Conservation (phyloP, 2,888 invertebrate species). For the Adelphocoris suturalis region DNA sequence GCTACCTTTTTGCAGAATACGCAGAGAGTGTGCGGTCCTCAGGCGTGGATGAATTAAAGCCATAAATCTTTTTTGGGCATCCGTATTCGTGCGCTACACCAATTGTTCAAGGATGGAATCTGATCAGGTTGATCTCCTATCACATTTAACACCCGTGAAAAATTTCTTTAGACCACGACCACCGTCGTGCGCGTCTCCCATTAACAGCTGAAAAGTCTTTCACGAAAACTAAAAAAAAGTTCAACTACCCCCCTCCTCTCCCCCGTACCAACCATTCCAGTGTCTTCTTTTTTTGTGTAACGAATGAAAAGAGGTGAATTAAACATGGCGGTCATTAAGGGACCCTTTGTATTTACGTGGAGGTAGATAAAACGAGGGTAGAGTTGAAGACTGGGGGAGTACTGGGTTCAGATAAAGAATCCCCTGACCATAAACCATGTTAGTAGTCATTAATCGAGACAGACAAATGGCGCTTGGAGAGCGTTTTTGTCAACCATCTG, state of each 20-base stretch:
- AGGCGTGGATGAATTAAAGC: neutral
- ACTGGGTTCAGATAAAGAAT: conserved; percentile 50
- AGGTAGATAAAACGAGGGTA: conserved; percentile 45
- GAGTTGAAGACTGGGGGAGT: conserved; percentile 12
- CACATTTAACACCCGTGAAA: neutral
- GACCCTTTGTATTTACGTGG: conserved; percentile 48
- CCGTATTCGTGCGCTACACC: neutral
- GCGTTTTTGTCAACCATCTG: conserved; percentile 72
- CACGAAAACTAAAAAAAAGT: neutral
- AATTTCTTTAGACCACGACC: neutral
- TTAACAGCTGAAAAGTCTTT: neutral
- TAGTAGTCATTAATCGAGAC: conserved; percentile 71
- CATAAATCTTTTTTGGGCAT: neutral
- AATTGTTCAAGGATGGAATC: conserved; percentile 6
- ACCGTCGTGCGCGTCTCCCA: neutral
- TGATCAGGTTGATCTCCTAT: neutral
- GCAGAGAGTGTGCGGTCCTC: neutral
- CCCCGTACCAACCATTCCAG: neutral
- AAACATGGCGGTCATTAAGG: conserved; percentile 61
- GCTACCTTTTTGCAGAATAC: too few relatives aligned
- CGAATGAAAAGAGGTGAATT: conserved; percentile 15
- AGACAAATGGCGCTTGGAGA: conserved; percentile 64
- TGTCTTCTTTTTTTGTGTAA: conserved; percentile 1
- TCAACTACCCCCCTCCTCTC: neutral
- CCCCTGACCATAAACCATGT: conserved; percentile 65